Percentiles rank a stretch among this genome's conserved stretches.
Conservation (phyloP, 2,888 invertebrate species). For the Zygogramma bicolorata region DNA sequence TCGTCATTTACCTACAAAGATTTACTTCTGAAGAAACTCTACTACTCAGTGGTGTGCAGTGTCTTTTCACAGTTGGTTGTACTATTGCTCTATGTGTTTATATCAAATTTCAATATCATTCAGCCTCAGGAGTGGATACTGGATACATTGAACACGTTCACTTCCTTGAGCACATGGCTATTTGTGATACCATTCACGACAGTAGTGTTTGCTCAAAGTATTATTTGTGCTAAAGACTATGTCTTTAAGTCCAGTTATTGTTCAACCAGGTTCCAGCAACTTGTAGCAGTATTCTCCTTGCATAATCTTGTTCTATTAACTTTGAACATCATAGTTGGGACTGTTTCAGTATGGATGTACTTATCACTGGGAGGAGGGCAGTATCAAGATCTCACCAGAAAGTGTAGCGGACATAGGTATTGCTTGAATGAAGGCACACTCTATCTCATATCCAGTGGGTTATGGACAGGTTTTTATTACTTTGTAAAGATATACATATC, state of each 20-base stretch:
- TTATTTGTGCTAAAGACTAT: constrained; percentile 78
- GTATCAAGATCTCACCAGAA: constrained; percentile 69
- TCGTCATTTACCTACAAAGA: constrained; percentile 70
- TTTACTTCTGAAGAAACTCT: constrained; percentile 71
- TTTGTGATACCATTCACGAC: constrained; percentile 74
- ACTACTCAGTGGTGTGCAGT: constrained; percentile 65
- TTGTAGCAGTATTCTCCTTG: constrained; percentile 73
- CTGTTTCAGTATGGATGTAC: constrained; percentile 77
- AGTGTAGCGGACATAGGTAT: constrained; percentile 67
- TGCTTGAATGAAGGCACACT: constrained; percentile 78
- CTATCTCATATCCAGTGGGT: constrained; percentile 76
- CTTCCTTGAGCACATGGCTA: constrained; percentile 75
- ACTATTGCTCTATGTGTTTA: constrained; percentile 63
- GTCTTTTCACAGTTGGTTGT: constrained; percentile 61
- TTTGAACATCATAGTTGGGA: constrained; percentile 75
- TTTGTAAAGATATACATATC: constrained; percentile 72
- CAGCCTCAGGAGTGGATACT: constrained; percentile 77
- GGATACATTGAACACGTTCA: constrained; percentile 71
- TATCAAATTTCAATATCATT: constrained; percentile 73
- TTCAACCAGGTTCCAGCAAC: constrained; percentile 76
- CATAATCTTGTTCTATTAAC: constrained; percentile 71
- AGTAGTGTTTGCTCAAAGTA: constrained; percentile 78
- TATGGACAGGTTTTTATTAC: constrained; percentile 76
- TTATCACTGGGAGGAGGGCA: constrained; percentile 74
- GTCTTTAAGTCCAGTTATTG: constrained; percentile 73